These are phyloP conservation scores for Drosophila arawakana DNA, from an alignment of 1,140 invertebrate species.

Conservation along the genomic window DNA sequence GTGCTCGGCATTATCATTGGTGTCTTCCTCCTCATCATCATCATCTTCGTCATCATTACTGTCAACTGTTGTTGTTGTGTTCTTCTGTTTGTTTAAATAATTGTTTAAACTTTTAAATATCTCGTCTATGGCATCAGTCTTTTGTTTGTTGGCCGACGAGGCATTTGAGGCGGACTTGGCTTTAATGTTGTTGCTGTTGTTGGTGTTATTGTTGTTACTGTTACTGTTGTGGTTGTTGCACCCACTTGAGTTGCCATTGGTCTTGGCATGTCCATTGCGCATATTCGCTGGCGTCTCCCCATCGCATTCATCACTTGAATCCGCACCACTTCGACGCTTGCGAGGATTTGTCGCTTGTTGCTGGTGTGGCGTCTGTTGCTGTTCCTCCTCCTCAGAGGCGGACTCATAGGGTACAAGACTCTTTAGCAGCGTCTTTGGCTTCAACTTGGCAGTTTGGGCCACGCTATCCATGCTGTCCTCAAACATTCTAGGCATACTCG, in stretches of 20 bases:
- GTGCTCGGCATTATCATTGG: neutral
- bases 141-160: conserved; percentile 74
- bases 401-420: conserved; percentile 82
- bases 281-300: conserved; percentile 24
- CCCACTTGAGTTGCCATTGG: conserved; percentile 38
- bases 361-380: conserved; percentile 8
- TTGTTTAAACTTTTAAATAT: conserved; percentile 76
- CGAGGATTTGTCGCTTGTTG: conserved; percentile 51
- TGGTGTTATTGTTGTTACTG: conserved; percentile 28
- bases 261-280: conserved; percentile 57
- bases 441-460: conserved; percentile 57
- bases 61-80: conserved; percentile 16
- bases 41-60: conserved; percentile 33
- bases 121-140: conserved; percentile 80
- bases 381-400: conserved; percentile 78
- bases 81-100: conserved; percentile 56
- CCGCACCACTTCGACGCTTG: conserved; percentile 59
- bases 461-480: conserved; percentile 46
- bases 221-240: conserved; percentile 20
- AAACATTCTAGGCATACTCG: conserved; percentile 71
- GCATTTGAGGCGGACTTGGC: conserved; percentile 45
- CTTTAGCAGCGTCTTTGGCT: conserved; percentile 66
- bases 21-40: conserved; percentile 13
- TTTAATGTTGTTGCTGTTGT: conserved; percentile 19
- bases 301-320: conserved; percentile 61